A percentile compares a stretch with the other conserved stretches of the same genome.
These are phyloP conservation scores for Sminthurides aquaticus DNA, from an alignment of 2,888 invertebrate species.

Conservation along the genomic window DNA sequence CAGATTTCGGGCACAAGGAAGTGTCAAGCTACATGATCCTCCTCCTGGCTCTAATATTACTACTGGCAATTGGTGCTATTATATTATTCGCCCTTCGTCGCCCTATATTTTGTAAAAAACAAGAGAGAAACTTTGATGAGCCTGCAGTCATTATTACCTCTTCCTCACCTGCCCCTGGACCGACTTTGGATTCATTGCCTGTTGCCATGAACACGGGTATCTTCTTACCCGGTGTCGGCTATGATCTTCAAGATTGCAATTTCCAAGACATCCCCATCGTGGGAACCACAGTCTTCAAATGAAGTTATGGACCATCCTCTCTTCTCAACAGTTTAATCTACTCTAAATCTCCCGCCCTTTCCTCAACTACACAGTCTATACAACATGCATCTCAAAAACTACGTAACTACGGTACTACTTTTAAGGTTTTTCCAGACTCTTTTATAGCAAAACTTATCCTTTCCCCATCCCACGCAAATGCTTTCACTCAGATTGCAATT, in stretches of 20 bases:
- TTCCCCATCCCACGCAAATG: no score
- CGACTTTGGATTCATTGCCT: slow-evolving; percentile 34
- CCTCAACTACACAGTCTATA: no score
- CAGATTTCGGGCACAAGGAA: slow-evolving; percentile 22
- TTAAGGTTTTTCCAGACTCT: no score
- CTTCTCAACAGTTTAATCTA: no score
- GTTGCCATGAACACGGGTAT: slow-evolving; percentile 44
- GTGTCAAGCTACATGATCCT: slow-evolving; percentile 38
- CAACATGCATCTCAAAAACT: no score
- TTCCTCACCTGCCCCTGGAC: not conserved
- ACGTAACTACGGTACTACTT: no score
- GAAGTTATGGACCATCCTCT: no score
- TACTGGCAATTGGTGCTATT: slow-evolving; percentile 39
- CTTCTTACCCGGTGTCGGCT: slow-evolving; percentile 40
- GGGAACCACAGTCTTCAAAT: slow-evolving; percentile 43
- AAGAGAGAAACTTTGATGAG: not conserved
- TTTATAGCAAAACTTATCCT: no score
- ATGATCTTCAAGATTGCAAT: slow-evolving; percentile 41
- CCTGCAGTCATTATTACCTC: slow-evolving; percentile 10
- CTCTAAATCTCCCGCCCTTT: no score
- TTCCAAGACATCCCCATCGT: slow-evolving; percentile 41
- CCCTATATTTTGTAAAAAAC: slow-evolving; percentile 36
- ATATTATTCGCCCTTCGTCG: slow-evolving; percentile 39
- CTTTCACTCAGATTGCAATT: no score
- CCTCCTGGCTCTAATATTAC: slow-evolving; percentile 37